These are phyloP conservation scores for Penaeus japonicus DNA, from an alignment of 1,140 invertebrate species.

Conservation along the genomic window DNA sequence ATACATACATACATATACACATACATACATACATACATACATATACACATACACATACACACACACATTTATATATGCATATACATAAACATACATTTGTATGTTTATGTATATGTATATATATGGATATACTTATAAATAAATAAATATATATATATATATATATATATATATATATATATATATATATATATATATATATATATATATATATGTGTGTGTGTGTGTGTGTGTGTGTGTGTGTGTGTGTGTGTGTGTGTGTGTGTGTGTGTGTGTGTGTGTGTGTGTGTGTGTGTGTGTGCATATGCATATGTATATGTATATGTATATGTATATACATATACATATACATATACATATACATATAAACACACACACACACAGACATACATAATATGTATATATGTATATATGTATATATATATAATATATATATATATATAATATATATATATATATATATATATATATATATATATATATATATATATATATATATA, in stretches of 20 bases:
- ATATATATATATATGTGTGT: not conserved
- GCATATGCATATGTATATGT: not conserved
- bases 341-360: too few species aligned
- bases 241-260: not conserved
- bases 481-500: not conserved
- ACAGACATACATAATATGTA: too few species aligned
- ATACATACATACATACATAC: too few species aligned
- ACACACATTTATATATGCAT: too few species aligned
- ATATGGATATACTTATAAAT: too few species aligned
- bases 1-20: too few species aligned
- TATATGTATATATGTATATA: not conserved
- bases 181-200: slow-evolving; percentile 18
- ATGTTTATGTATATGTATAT: too few species aligned
- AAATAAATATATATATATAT: not conserved
- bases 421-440: not conserved
- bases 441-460: not conserved
- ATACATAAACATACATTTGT: too few species aligned
- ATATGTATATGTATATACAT: too few species aligned
- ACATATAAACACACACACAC: too few species aligned
- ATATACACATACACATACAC: too few species aligned
- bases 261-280: not conserved
- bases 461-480: slow-evolving; percentile 26
- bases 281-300: not conserved
- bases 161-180: slow-evolving; percentile 10
- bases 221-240: not conserved